phyloP scores from a whole-genome alignment of 2,888 invertebrate species.

The Melanostoma mellinum region DNA sequence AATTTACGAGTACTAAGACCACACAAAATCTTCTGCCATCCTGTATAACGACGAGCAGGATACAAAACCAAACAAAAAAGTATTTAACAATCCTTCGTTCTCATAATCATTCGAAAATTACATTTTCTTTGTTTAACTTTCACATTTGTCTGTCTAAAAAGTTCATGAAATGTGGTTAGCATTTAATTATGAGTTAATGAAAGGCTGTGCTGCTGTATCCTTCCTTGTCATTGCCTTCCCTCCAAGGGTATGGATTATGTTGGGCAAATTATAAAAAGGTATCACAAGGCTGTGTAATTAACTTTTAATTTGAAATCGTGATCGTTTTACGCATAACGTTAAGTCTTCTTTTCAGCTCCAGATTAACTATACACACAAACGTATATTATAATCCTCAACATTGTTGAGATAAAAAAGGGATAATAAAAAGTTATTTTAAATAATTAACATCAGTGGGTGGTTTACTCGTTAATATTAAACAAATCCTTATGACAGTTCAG shows the following conservation, averaged over 20 bases:
- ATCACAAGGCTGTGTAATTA: slow-evolving; percentile 16
- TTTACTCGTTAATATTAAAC: no score
- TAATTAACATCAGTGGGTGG: no score
- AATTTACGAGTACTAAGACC: no score
- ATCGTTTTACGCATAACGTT: slow-evolving; percentile 4
- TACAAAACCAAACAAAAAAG: no score
- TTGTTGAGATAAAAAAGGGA: no score
- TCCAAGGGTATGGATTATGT: not conserved
- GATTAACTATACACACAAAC: no score
- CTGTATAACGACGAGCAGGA: no score
- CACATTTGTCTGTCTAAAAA: slow-evolving; percentile 1
- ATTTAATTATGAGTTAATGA: slow-evolving; percentile 32
- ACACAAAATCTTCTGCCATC: no score
- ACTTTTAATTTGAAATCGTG: slow-evolving; percentile 23
- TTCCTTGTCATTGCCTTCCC: not conserved
- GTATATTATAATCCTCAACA: no score
- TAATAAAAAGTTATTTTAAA: no score
- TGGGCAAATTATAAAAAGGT: not conserved
- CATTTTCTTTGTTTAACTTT: not conserved
- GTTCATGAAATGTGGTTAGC: slow-evolving; percentile 16
- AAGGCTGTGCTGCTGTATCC: not conserved
- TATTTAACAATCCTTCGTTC: no score
- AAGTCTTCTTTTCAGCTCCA: not conserved
- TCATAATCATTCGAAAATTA: slow-evolving; percentile 11
- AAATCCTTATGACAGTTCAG: no score